A percentile compares a stretch with the other conserved stretches of the same genome.
Conservation (phyloP, 2,888 invertebrate species). For the Nomada ferruginata region DNA sequence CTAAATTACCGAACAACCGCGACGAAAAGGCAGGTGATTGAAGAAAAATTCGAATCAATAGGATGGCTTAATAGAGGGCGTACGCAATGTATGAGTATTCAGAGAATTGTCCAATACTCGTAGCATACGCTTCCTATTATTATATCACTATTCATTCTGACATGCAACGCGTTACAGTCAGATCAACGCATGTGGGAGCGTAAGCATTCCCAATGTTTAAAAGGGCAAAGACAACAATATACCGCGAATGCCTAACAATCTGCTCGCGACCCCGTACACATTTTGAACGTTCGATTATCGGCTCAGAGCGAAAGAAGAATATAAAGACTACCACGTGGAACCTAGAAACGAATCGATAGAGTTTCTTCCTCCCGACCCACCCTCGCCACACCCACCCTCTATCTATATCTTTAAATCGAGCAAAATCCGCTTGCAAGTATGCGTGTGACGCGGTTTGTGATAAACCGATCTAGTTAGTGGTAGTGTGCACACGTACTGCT, state of each 20-base stretch:
- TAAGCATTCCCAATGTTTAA: conserved; percentile 52
- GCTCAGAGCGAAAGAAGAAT: conserved; percentile 48
- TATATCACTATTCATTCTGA: conserved; percentile 69
- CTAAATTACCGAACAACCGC: not conserved
- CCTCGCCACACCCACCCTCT: conserved; percentile 1
- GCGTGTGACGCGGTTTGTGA: conserved; percentile 25
- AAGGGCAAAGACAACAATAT: conserved; percentile 51
- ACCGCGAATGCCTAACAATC: conserved; percentile 50
- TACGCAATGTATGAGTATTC: conserved; percentile 81
- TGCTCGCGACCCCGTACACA: conserved; percentile 30
- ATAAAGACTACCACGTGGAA: conserved; percentile 45
- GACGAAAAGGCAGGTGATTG: not conserved
- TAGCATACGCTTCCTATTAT: conserved; percentile 71
- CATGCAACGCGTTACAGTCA: conserved; percentile 57
- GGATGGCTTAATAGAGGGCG: conserved; percentile 72
- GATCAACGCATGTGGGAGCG: conserved; percentile 66
- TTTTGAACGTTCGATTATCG: conserved; percentile 43
- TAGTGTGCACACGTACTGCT: conserved; percentile 62
- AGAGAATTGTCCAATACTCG: conserved; percentile 68
- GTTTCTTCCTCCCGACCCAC: not conserved
- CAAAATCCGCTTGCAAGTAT: conserved; percentile 26
- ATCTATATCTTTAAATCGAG: conserved; percentile 11
- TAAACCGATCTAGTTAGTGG: conserved; percentile 36
- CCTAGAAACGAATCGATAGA: conserved; percentile 59
- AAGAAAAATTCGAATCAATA: conserved; percentile 13